A percentile compares a stretch with the other conserved stretches of the same genome.
Evolutionary conservation across 2,888 invertebrate genomes (phyloP).

Genomic region (Caenorhabditis sinica): DNA sequence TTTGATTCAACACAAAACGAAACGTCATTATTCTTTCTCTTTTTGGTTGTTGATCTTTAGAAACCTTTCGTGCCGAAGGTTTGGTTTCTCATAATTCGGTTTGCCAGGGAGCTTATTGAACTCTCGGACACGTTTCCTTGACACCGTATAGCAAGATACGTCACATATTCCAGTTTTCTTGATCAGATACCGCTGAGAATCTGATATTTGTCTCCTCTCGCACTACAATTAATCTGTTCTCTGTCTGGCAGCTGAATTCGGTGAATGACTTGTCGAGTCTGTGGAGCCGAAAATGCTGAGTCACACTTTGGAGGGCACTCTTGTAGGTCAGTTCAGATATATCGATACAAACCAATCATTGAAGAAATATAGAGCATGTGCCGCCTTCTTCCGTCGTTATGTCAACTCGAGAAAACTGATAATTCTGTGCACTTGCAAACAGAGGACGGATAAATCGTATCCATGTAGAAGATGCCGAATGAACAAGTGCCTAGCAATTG

Average conservation of each 20-base stretch:
- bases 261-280: conserved; percentile 42
- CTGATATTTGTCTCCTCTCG: neutral
- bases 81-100: neutral
- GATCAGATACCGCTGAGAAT: neutral
- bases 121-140: neutral
- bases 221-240: neutral
- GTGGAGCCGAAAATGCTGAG: conserved; percentile 31
- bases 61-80: neutral
- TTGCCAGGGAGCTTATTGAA: neutral
- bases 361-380: conserved; percentile 22
- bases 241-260: neutral
- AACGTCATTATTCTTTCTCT: conserved; percentile 11
- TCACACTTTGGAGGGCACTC: conserved; percentile 44
- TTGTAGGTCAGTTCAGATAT: conserved; percentile 16
- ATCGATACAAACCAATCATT: neutral
- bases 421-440: conserved; percentile 17
- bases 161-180: neutral
- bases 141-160: neutral
- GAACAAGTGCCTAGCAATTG: conserved; percentile 8
- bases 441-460: neutral
- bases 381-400: conserved; percentile 46
- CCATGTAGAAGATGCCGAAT: conserved; percentile 43
- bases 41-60: conserved; percentile 11
- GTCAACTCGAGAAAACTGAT: neutral
- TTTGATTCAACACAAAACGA: conserved; percentile 8